Evolutionary conservation across 2,888 invertebrate species (phyloP).

Genomic region (Drosophila mimetica): DNA sequence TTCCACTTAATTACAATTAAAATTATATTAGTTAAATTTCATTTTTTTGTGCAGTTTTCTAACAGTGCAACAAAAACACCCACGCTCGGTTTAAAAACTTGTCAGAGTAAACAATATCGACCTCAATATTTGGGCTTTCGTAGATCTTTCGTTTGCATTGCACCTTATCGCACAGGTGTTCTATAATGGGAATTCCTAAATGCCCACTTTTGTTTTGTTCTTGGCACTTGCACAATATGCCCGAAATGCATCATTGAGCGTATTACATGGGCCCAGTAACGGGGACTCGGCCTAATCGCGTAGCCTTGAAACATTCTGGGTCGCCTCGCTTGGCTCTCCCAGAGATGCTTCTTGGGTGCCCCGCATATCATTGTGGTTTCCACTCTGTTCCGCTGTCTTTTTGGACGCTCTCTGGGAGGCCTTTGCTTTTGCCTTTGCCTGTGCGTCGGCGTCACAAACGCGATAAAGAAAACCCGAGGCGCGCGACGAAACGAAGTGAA

Average conservation of each 20-base stretch:
- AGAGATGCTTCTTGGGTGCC: background rate
- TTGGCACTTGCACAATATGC: background rate
- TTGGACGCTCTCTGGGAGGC: slow-evolving; percentile 23
- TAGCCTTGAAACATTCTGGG: slow-evolving; percentile 21
- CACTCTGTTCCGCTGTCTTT: slow-evolving; percentile 5
- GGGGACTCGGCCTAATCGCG: slow-evolving; percentile 17
- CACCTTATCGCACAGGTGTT: background rate
- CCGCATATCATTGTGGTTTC: background rate
- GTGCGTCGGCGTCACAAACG: slow-evolving; percentile 41
- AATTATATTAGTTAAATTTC: too few relatives aligned
- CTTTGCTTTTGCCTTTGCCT: background rate
- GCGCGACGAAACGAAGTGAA: slow-evolving; percentile 51
- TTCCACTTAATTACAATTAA: too few relatives aligned
- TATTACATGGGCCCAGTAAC: slow-evolving; percentile 11
- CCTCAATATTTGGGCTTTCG: background rate
- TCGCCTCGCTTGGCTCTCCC: slow-evolving; percentile 9
- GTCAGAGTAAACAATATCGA: background rate
- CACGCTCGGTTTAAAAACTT: background rate
- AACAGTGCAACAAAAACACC: slow-evolving; percentile 7
- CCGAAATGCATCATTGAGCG: background rate
- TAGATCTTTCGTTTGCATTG: background rate
- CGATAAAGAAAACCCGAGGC: slow-evolving; percentile 81
- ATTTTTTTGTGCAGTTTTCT: too few relatives aligned
- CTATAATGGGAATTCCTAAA: background rate
- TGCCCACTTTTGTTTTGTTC: background rate